A percentile compares a stretch with the other conserved stretches of the same genome.
phyloP scores from a whole-genome alignment of 1,140 invertebrate species.

The Eciton burchellii region DNA sequence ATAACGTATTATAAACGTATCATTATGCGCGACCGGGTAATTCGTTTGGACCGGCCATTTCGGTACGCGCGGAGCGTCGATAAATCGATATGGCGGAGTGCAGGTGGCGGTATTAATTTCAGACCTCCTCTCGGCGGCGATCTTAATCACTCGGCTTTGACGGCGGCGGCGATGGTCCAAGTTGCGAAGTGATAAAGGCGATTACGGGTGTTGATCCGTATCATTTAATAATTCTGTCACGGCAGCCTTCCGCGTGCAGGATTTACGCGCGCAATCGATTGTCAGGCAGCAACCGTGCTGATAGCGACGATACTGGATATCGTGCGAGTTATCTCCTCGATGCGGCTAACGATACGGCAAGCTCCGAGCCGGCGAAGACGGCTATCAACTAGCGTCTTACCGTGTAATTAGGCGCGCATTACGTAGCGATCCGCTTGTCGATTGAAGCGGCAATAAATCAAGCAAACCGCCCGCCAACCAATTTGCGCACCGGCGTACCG shows the following conservation, averaged over 20 bases:
- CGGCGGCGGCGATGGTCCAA: conserved; percentile 34
- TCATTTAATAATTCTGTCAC: conserved; percentile 46
- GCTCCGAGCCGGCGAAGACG: conserved; percentile 34
- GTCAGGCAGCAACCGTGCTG: neutral
- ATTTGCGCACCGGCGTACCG: conserved; percentile 63
- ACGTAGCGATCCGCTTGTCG: conserved; percentile 52
- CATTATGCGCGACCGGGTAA: conserved; percentile 51
- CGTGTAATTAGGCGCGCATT: conserved; percentile 58
- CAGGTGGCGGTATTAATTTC: conserved; percentile 64
- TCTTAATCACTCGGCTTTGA: conserved; percentile 47
- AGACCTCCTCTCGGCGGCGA: conserved; percentile 17
- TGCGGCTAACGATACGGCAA: conserved; percentile 22
- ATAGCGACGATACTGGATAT: conserved; percentile 26
- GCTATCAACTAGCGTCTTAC: conserved; percentile 46
- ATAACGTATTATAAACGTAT: conserved; percentile 69
- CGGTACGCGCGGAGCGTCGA: conserved; percentile 61
- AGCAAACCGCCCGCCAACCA: conserved; percentile 51
- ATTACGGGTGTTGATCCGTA: conserved; percentile 22
- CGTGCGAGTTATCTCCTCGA: conserved; percentile 33
- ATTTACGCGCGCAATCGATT: conserved; percentile 47
- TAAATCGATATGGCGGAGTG: conserved; percentile 62
- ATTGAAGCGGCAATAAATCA: conserved; percentile 59
- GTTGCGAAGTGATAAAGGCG: conserved; percentile 47
- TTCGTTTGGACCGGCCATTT: conserved; percentile 69
- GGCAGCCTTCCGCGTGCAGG: neutral